phyloP scores from a whole-genome alignment of 2,888 invertebrate genomes.

The Phymatocera aterrima region DNA sequence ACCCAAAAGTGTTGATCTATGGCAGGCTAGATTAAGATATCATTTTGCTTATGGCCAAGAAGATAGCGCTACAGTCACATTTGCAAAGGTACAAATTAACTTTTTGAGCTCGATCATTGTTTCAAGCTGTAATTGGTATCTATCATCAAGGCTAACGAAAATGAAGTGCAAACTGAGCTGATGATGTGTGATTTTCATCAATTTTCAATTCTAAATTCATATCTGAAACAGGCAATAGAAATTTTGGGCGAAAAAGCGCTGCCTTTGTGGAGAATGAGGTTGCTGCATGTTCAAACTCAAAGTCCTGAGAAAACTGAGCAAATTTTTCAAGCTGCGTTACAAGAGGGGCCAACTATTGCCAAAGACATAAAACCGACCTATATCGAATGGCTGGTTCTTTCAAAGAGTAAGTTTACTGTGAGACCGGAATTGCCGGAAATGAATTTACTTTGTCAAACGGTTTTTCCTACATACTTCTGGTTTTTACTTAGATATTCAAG shows the following conservation, averaged over 20 bases:
- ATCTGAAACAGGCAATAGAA: slow-evolving; percentile 63
- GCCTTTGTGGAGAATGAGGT: slow-evolving; percentile 74
- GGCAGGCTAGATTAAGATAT: slow-evolving; percentile 76
- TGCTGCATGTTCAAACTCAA: slow-evolving; percentile 69
- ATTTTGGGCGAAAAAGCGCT: slow-evolving; percentile 72
- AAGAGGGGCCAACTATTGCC: slow-evolving; percentile 76
- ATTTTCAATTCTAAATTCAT: neutral
- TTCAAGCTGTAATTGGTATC: neutral
- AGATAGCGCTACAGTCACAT: slow-evolving; percentile 72
- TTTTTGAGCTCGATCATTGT: neutral
- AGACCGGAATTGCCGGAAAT: too few species aligned
- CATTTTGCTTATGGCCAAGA: slow-evolving; percentile 73
- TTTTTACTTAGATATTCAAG: slow-evolving; percentile 74
- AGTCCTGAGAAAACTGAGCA: slow-evolving; percentile 70
- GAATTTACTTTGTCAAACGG: neutral
- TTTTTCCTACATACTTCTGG: neutral
- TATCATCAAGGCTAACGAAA: neutral
- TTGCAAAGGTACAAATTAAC: slow-evolving; percentile 66
- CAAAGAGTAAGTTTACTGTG: slow-evolving; percentile 64
- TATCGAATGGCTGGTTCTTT: slow-evolving; percentile 78
- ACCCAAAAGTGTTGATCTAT: slow-evolving; percentile 75
- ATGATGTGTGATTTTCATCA: neutral
- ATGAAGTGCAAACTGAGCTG: neutral
- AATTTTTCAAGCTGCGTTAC: slow-evolving; percentile 74
- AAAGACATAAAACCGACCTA: slow-evolving; percentile 79